A percentile compares a stretch with the other conserved stretches of the same genome.
Evolutionary conservation across 2,113 vertebrate genomes (phyloP).

Genomic region (Phodopus roborovskii): DNA sequence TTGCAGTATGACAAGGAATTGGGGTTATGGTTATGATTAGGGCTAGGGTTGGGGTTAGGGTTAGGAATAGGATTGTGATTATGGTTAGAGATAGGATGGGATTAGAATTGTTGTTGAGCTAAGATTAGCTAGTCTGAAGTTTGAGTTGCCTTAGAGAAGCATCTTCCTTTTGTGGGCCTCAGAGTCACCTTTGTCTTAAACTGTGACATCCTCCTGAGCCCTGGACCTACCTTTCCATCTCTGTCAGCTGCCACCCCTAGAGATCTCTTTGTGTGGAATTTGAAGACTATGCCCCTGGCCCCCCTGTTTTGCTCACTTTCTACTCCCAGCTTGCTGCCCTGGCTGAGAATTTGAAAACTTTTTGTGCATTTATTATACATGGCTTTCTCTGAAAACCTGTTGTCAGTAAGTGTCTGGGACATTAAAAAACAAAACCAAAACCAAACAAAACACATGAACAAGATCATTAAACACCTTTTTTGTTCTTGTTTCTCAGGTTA

Average conservation of each 20-base stretch:
- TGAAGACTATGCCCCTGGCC: accelerated
- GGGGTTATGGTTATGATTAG: background rate
- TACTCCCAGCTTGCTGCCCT: background rate
- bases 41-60: background rate
- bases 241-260: background rate
- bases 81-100: background rate
- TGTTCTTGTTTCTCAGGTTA: background rate
- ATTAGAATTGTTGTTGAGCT: background rate
- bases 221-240: accelerated
- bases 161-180: background rate
- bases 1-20: background rate
- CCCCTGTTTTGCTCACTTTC: no score
- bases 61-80: background rate
- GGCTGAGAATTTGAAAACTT: background rate
- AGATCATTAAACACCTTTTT: background rate
- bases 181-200: background rate
- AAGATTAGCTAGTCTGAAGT: background rate
- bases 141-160: background rate
- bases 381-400: background rate
- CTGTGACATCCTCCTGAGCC: background rate
- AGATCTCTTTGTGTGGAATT: accelerated
- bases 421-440: background rate
- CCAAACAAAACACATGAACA: no score
- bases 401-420: conserved; percentile 35
- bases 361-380: background rate